Evolutionary conservation across 2,797 vertebrate species (phyloP).

Genomic region (Helicolenus hilgendorfi): DNA sequence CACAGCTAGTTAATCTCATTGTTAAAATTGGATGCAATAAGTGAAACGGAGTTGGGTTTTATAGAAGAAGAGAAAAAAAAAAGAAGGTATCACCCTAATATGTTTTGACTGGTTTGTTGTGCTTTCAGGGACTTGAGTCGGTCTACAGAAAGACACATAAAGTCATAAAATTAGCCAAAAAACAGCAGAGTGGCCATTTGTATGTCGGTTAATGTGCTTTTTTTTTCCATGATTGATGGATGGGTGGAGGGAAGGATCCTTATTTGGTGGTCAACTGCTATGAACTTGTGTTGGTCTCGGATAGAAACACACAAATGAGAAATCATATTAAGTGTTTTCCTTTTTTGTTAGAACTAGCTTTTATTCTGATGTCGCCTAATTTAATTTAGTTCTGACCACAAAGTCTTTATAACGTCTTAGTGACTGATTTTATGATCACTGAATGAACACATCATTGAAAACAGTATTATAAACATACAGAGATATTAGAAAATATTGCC

Average conservation of each 20-base stretch:
- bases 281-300: background rate
- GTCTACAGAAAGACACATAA: constrained; percentile 2
- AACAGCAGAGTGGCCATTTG: background rate
- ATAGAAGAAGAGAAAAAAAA: background rate
- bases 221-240: background rate
- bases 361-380: background rate
- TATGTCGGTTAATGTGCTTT: background rate
- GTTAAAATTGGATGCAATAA: constrained; percentile 43
- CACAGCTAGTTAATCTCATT: constrained; percentile 50
- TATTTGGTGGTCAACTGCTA: background rate
- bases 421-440: background rate
- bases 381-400: background rate
- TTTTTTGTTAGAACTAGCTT: background rate
- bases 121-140: constrained; percentile 2
- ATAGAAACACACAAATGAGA: background rate
- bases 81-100: constrained; percentile 8
- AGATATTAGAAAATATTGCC: background rate
- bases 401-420: background rate
- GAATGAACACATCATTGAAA: background rate
- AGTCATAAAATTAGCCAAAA: background rate
- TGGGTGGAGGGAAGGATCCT: background rate
- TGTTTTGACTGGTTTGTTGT: constrained; percentile 23
- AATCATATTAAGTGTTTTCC: background rate
- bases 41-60: background rate
- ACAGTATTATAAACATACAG: background rate